Conservation (phyloP, 37 sponge, comb jelly and placozoan species). For the Bolinopsis microptera region DNA sequence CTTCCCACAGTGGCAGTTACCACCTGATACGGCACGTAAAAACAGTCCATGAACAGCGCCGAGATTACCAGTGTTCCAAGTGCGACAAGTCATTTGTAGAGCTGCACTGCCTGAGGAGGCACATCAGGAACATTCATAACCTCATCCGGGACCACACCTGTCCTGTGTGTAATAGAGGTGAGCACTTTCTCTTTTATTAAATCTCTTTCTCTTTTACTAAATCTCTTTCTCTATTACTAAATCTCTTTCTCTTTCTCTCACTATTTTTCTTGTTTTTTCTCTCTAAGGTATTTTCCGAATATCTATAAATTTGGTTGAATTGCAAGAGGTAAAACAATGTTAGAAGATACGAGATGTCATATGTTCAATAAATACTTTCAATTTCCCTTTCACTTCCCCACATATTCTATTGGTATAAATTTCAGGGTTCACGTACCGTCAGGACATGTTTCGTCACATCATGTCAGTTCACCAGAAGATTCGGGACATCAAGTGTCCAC, state of each 20-base stretch:
- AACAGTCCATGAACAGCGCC: constrained; percentile 5
- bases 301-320: not conserved
- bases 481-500: constrained; percentile 40
- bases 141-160: constrained; percentile 42
- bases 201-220: not conserved
- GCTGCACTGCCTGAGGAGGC: constrained; percentile 2
- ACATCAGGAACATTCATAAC: constrained; percentile 38
- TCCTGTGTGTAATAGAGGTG: constrained; percentile 21
- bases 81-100: constrained; percentile 44
- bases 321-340: no score
- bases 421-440: constrained; percentile 31
- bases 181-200: no score
- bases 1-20: constrained; percentile 20
- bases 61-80: constrained; percentile 35
- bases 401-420: no score
- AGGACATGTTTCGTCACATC: constrained; percentile 47
- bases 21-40: not conserved
- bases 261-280: not conserved
- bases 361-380: no score
- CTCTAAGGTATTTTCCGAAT: not conserved
- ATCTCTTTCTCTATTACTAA: no score
- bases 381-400: not conserved
- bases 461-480: constrained; percentile 56
- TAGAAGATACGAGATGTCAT: no score
- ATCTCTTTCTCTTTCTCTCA: not conserved